phyloP scores from a whole-genome alignment of 2,113 vertebrate genomes.

The Aplodontia rufa region DNA sequence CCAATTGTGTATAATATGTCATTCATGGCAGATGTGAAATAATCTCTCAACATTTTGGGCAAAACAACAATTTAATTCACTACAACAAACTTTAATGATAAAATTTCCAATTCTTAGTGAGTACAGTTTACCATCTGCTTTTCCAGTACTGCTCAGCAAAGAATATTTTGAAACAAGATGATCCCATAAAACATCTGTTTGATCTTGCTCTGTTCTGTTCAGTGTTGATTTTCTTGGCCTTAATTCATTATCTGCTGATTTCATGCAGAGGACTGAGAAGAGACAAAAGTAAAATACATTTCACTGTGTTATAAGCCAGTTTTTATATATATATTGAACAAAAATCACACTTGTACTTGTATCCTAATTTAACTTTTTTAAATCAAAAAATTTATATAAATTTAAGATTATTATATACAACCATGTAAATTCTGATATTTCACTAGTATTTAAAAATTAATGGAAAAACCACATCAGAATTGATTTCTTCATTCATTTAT shows the following conservation, averaged over 20 bases:
- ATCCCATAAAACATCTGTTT: neutral
- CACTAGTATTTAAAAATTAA: too few species aligned
- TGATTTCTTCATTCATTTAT: too few species aligned
- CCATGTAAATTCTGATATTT: too few species aligned
- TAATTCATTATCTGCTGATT: neutral
- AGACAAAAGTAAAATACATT: neutral
- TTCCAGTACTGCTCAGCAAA: neutral
- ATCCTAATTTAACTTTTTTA: too few species aligned
- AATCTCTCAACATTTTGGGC: neutral
- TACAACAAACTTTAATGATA: neutral
- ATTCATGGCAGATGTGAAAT: constrained; percentile 9
- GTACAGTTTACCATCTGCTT: constrained; percentile 30
- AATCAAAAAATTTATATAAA: too few species aligned
- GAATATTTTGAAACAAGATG: constrained; percentile 41
- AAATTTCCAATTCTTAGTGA: neutral
- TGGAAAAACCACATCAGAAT: too few species aligned
- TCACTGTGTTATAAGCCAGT: neutral
- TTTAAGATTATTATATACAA: too few species aligned
- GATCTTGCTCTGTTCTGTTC: neutral
- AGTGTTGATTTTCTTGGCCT: neutral
- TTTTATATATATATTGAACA: neutral
- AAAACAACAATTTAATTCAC: neutral
- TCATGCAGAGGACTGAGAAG: neutral
- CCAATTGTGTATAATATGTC: neutral
- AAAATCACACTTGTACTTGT: neutral